Evolutionary conservation across 2,888 invertebrate genomes (phyloP).

Genomic region (Sarcophaga rosellei): DNA sequence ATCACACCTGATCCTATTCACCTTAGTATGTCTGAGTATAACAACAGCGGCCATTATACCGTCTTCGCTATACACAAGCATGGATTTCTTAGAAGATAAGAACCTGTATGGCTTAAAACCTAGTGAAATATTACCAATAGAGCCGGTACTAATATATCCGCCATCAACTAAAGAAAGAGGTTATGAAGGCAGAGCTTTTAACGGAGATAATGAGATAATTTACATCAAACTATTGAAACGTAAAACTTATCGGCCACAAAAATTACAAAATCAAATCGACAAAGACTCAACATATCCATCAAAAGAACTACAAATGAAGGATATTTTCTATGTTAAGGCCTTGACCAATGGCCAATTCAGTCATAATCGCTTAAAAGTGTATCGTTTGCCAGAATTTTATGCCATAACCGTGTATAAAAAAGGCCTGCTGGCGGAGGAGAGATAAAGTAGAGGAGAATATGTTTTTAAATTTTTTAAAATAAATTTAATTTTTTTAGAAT

Average conservation of each 20-base stretch:
- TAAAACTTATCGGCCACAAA: slow-evolving; percentile 75
- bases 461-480: neutral
- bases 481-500: no score
- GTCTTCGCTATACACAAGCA: neutral
- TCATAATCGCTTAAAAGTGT: slow-evolving; percentile 76
- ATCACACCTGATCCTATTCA: slow-evolving; percentile 13
- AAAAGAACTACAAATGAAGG: slow-evolving; percentile 72
- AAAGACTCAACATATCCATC: slow-evolving; percentile 15
- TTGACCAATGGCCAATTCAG: slow-evolving; percentile 77
- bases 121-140: slow-evolving; percentile 75
- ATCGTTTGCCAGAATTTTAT: slow-evolving; percentile 77
- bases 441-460: neutral
- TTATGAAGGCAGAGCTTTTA: slow-evolving; percentile 71
- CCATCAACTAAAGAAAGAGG: slow-evolving; percentile 53
- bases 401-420: slow-evolving; percentile 76
- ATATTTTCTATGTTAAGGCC: slow-evolving; percentile 79
- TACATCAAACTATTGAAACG: slow-evolving; percentile 75
- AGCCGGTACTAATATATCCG: slow-evolving; percentile 77
- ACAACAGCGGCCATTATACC: slow-evolving; percentile 34
- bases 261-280: slow-evolving; percentile 68
- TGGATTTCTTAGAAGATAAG: slow-evolving; percentile 6
- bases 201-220: slow-evolving; percentile 73
- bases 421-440: slow-evolving; percentile 41
- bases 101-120: slow-evolving; percentile 70
- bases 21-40: slow-evolving; percentile 7